Evolutionary conservation across 92 coral and sea anemone genomes (phyloP).

Genomic region (Epizoanthus fatuus): DNA sequence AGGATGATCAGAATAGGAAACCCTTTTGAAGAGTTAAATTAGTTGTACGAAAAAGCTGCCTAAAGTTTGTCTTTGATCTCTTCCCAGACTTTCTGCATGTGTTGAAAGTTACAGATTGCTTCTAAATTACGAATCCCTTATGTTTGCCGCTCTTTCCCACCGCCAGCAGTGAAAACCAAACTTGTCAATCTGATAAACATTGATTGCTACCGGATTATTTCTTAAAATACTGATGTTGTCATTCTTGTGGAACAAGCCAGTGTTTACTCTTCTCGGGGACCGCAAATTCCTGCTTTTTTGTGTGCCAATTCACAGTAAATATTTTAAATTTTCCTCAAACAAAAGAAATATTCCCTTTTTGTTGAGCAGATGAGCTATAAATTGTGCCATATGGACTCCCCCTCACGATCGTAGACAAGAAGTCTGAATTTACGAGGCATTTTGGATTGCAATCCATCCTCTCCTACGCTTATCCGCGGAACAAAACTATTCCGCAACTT

Average conservation of each 20-base stretch:
- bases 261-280: constrained; percentile 21
- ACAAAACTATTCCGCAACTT: not conserved
- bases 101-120: not conserved
- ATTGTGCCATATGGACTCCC: not conserved
- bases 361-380: constrained; percentile 19
- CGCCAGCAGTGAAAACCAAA: not conserved
- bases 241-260: not conserved
- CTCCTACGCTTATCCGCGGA: not conserved
- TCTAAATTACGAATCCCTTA: not conserved
- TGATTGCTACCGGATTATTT: not conserved
- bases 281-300: constrained; percentile 40
- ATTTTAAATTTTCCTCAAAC: constrained; percentile 45
- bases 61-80: not conserved
- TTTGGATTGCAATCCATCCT: not conserved
- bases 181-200: constrained; percentile 12
- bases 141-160: not conserved
- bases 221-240: not conserved
- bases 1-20: not conserved
- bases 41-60: not conserved
- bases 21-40: not conserved
- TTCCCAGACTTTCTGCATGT: not conserved
- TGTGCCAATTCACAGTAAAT: constrained; percentile 20
- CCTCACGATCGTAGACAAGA: too few relatives aligned
- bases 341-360: constrained; percentile 17
- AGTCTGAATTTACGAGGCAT: too few relatives aligned